phyloP scores from a whole-genome alignment of 2,888 invertebrate species.

The Cephus spinipes region DNA sequence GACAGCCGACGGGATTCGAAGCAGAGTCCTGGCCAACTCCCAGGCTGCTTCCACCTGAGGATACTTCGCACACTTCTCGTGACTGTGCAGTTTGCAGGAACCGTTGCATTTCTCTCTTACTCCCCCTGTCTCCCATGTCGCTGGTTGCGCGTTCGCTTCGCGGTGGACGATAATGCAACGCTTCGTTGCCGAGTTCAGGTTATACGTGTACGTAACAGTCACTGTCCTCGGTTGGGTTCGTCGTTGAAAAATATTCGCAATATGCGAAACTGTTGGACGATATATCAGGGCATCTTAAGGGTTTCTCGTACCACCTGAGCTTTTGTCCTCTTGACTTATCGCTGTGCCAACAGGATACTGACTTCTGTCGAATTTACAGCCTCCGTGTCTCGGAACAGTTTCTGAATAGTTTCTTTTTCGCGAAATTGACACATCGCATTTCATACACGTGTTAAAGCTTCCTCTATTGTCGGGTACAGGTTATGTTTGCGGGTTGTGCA shows the following conservation, averaged over 20 bases:
- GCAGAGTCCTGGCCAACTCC: not conserved
- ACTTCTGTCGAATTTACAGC: not conserved
- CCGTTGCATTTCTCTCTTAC: not conserved
- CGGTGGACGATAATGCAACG: not conserved
- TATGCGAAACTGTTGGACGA: not conserved
- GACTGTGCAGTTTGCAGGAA: not conserved
- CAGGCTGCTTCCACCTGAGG: not conserved
- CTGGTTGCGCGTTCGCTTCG: too few species aligned
- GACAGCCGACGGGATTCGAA: not conserved
- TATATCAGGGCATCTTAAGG: not conserved
- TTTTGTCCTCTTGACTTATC: not conserved
- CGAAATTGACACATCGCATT: not conserved
- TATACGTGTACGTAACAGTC: not conserved
- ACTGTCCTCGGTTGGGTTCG: not conserved
- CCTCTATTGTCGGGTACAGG: not conserved
- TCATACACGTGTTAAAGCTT: not conserved
- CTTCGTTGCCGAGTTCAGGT: not conserved
- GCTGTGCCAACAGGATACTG: not conserved
- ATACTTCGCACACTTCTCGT: not conserved
- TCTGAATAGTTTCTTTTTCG: not conserved
- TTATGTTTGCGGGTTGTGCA: not conserved
- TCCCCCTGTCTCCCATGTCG: too few species aligned
- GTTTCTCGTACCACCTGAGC: not conserved
- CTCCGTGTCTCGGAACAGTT: not conserved
- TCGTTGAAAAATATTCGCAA: conserved; percentile 2